phyloP scores from a whole-genome alignment of 1,140 invertebrate genomes.

The Proctacanthus coquilletti region DNA sequence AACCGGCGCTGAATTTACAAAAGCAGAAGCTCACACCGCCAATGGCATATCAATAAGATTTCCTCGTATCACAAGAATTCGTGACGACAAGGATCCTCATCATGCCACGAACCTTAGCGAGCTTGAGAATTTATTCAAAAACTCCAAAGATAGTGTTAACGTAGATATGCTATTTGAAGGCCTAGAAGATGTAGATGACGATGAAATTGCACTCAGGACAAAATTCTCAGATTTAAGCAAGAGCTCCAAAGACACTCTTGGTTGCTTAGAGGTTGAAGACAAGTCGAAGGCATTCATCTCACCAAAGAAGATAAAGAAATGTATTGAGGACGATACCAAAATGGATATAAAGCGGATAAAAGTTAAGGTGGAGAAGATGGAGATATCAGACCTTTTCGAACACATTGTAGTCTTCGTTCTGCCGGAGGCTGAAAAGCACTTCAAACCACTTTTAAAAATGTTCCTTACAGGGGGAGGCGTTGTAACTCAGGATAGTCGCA shows the following conservation, averaged over 20 bases:
- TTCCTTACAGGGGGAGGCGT: too few species aligned
- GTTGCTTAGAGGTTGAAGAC: too few species aligned
- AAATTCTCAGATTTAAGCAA: not conserved
- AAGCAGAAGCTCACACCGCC: conserved; percentile 72
- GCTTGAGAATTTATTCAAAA: conserved; percentile 45
- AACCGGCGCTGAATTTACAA: conserved; percentile 80
- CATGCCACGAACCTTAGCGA: conserved; percentile 65
- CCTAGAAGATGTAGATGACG: conserved; percentile 8
- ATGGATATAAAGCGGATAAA: too few species aligned
- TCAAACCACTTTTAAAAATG: too few species aligned
- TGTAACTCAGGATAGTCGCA: too few species aligned
- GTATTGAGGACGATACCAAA: too few species aligned
- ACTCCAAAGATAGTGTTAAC: conserved; percentile 51
- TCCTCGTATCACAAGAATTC: conserved; percentile 69
- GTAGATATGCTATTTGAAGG: conserved; percentile 36
- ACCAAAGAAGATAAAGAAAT: too few species aligned
- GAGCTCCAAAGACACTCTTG: not conserved
- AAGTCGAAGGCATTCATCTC: not conserved
- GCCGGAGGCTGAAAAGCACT: too few species aligned
- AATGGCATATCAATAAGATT: conserved; percentile 86
- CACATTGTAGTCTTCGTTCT: too few species aligned
- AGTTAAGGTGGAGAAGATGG: too few species aligned
- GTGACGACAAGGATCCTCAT: conserved; percentile 71
- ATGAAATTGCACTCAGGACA: conserved; percentile 3
- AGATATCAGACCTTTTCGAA: too few species aligned